These are phyloP conservation scores for Germaria angustata DNA, from an alignment of 2,888 invertebrate species.

Conservation along the genomic window DNA sequence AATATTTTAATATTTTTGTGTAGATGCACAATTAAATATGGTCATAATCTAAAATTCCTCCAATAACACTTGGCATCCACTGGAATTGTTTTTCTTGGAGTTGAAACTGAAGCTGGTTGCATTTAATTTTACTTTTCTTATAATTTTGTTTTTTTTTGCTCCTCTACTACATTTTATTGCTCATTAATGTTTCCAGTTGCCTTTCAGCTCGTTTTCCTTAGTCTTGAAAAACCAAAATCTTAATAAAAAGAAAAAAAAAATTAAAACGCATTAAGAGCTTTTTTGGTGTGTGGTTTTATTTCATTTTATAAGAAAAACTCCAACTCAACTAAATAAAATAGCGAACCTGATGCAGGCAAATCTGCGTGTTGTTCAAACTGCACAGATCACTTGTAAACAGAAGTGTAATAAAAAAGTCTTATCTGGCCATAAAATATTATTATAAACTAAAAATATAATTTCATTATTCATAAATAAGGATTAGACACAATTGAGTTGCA, in stretches of 20 bases:
- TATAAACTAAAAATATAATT: conserved; percentile 54
- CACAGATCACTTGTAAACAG: conserved; percentile 19
- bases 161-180: conserved; percentile 3
- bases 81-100: conserved; percentile 10
- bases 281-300: conserved; percentile 19
- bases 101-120: conserved; percentile 1
- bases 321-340: neutral
- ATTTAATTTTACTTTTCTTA: neutral
- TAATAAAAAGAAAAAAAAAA: neutral
- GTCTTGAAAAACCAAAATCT: neutral
- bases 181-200: conserved; percentile 19
- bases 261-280: neutral
- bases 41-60: conserved; percentile 18
- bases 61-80: conserved; percentile 7
- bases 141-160: conserved; percentile 1
- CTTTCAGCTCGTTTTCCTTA: neutral
- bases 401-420: conserved; percentile 24
- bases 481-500: conserved; percentile 54
- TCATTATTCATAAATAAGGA: conserved; percentile 57
- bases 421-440: conserved; percentile 35
- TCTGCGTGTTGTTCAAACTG: neutral
- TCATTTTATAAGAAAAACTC: conserved; percentile 31
- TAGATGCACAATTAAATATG: conserved; percentile 40
- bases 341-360: conserved; percentile 15
- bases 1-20: conserved; percentile 25